Evolutionary conservation across 2,797 vertebrate species (phyloP), one percentile per base, ranked within the genome.

Genomic region (Podarcis lilfordi): DNA sequence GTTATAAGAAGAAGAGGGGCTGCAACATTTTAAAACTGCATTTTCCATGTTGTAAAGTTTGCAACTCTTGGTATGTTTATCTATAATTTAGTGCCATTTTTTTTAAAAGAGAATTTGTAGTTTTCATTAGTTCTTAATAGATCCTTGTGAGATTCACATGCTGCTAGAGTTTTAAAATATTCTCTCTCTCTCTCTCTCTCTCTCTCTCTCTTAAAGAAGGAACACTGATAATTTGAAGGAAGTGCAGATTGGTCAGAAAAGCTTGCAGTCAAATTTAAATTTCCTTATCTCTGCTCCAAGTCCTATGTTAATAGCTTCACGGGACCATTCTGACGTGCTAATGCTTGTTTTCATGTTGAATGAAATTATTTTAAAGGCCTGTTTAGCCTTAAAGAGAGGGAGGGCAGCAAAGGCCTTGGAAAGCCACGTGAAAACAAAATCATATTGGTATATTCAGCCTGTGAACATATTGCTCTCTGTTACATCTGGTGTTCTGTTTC

Each of bases 281-380:
- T 61, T 59, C 13, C 29, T 19, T 84, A 27, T 84, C 29, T 13
- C 8, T 74, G 21, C n/a, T 13, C 45, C 50, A 59, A 27, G 82
- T 84, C 72, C 9, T 17, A 27, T 75, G 45, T 9, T 37, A 32
- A n/a, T 0, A 55, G 13, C 21, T 72, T 87, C 59, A 35, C 2
- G 75, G 15, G 13, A 74, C 5, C 23, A 32, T 45, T 81, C 7
- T 75, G 50, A 32, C 29, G 43, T 72, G 66, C 7, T 89, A 37
- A 74, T 11, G 71, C 64, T 85, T 68, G 66, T 87, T 90, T 86
- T 85, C 82, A 64, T 89, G 8, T 84, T 90, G 3, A 8, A 27
- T 91, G 23, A 45, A 87, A 1, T 75, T 4, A 79, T 69, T 8
- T 82, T 87, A 5, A 27, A 90, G 45, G 55, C 80, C 77, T 61